These are phyloP conservation scores for Neuroterus valhalla DNA, from an alignment of 1,140 invertebrate genomes.

Conservation along the genomic window DNA sequence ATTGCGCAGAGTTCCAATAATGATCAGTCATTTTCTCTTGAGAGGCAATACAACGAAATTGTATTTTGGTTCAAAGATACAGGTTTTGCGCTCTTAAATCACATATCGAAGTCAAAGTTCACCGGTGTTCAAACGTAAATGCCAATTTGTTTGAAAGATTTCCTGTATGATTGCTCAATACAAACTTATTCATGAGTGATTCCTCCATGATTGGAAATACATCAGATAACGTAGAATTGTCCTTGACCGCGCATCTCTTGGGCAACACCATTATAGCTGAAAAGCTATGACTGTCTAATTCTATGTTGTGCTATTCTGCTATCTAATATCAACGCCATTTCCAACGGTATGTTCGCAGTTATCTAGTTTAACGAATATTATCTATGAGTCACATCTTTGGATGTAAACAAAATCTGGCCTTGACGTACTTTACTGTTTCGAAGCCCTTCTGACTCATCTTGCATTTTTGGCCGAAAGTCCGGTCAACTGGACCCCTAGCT, in stretches of 20 bases:
- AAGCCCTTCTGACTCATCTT: not conserved
- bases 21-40: not conserved
- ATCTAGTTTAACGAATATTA: no score
- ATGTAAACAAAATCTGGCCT: not conserved
- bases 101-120: not conserved
- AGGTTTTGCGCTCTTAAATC: not conserved
- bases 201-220: not conserved
- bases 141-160: not conserved
- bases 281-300: not conserved
- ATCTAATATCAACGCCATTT: no score
- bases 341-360: no score
- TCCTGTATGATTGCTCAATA: not conserved
- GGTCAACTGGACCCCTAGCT: conserved; percentile 35
- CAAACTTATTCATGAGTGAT: not conserved
- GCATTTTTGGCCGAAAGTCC: conserved; percentile 35
- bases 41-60: not conserved
- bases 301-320: no score
- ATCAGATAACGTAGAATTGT: conserved; percentile 36
- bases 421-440: not conserved
- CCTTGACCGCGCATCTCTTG: not conserved
- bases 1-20: not conserved
- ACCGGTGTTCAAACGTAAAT: not conserved
- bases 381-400: no score
- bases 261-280: not conserved
- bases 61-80: not conserved